Evolutionary conservation across 2,888 invertebrate genomes (phyloP).

Genomic region (Drosophila gaucha): DNA sequence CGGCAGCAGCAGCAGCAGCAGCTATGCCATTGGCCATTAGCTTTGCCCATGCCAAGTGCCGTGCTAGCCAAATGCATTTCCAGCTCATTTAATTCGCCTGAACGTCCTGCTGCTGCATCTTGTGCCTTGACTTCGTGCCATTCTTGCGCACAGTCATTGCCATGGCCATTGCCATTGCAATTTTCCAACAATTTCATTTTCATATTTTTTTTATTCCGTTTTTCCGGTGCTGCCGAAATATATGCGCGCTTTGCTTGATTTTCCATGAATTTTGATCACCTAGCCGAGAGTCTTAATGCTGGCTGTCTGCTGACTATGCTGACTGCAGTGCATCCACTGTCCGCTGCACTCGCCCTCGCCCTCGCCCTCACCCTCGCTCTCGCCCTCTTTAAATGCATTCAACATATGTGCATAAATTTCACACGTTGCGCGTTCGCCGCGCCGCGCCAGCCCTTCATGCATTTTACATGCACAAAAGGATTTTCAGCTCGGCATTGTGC

Average conservation of each 20-base stretch:
- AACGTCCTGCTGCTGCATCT: conserved; percentile 39
- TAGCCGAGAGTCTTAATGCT: conserved; percentile 50
- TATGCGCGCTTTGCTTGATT: conserved; percentile 52
- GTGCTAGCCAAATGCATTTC: conserved; percentile 54
- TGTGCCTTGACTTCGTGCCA: conserved; percentile 24
- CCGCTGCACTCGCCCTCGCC: not conserved
- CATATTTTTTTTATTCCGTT: conserved; percentile 43
- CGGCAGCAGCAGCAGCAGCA: not conserved
- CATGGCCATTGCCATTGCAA: conserved; percentile 45
- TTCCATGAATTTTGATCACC: conserved; percentile 64
- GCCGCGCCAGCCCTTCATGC: conserved; percentile 56
- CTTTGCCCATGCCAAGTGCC: conserved; percentile 26
- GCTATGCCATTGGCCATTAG: conserved; percentile 47
- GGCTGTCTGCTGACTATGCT: conserved; percentile 12
- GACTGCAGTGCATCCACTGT: conserved; percentile 11
- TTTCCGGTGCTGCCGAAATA: conserved; percentile 34
- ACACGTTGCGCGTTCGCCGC: conserved; percentile 63
- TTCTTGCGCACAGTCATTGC: conserved; percentile 14
- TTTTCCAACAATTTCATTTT: conserved; percentile 68
- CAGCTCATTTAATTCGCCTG: conserved; percentile 59
- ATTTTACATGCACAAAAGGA: conserved; percentile 73
- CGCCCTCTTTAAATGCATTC: conserved; percentile 59
- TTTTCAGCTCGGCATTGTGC: conserved; percentile 50
- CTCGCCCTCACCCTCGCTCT: not conserved
- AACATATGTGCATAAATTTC: conserved; percentile 80